These are phyloP conservation scores for Hyposoter dolosus DNA, from an alignment of 2,888 invertebrate species.

Conservation along the genomic window DNA sequence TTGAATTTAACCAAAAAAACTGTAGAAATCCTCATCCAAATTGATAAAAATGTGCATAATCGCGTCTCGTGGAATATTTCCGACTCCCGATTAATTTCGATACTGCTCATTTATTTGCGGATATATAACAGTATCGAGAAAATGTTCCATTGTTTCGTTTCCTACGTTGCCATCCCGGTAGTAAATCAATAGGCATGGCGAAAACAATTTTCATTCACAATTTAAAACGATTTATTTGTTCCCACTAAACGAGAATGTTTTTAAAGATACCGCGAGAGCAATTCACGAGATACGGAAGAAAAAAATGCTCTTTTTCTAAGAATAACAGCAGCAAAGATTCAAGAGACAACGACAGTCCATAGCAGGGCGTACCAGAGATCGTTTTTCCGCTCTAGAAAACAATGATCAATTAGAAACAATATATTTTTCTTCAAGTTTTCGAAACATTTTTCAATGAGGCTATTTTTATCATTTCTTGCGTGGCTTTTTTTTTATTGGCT, in stretches of 20 bases:
- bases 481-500: background rate
- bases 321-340: background rate
- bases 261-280: background rate
- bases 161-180: background rate
- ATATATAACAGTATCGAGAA: slow-evolving; percentile 66
- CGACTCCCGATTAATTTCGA: slow-evolving; percentile 4
- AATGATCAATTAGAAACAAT: slow-evolving; percentile 7
- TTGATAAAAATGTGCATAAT: background rate
- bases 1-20: background rate
- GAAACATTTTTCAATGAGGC: background rate
- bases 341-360: background rate
- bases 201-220: background rate
- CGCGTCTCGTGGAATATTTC: background rate
- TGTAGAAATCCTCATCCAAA: background rate
- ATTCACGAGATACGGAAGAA: background rate
- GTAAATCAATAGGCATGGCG: background rate
- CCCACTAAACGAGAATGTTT: background rate
- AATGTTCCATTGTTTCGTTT: slow-evolving; percentile 26
- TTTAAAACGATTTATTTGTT: background rate
- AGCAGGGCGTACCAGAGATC: background rate
- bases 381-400: background rate
- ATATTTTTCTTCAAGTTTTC: background rate
- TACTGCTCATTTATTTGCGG: background rate
- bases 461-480: background rate
- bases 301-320: background rate